phyloP scores from a whole-genome alignment of 2,888 invertebrate species.

The Scaptomyza flava region DNA sequence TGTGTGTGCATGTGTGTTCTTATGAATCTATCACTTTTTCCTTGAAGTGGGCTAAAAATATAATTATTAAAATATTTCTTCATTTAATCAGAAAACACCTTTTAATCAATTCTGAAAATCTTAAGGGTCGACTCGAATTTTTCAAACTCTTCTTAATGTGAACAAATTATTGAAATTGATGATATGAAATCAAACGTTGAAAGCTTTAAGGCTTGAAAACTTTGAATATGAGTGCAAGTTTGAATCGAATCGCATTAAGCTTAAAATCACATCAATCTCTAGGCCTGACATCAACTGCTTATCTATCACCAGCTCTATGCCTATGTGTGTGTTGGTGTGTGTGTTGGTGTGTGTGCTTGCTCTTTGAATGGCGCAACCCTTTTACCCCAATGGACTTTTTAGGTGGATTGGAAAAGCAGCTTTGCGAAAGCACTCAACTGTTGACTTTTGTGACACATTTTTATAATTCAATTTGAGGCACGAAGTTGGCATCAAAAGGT shows the following conservation, averaged over 20 bases:
- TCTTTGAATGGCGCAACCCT: constrained; percentile 29
- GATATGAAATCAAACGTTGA: constrained; percentile 10
- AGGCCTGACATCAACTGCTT: constrained; percentile 1
- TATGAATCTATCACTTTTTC: too few relatives aligned
- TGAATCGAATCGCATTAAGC: constrained; percentile 56
- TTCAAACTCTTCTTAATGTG: neutral
- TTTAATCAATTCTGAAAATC: neutral
- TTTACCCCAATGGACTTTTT: constrained; percentile 22
- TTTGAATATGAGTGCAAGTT: constrained; percentile 37
- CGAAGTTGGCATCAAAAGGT: constrained; percentile 65
- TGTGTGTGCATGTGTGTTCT: neutral
- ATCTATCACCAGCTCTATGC: neutral
- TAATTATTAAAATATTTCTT: neutral
- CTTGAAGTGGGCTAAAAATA: neutral
- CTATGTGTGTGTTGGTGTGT: neutral
- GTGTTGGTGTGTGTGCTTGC: neutral
- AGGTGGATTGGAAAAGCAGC: constrained; percentile 5
- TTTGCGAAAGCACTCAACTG: constrained; percentile 40
- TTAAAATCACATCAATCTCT: constrained; percentile 60
- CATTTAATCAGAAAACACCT: neutral
- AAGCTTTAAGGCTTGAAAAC: neutral
- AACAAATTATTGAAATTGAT: constrained; percentile 23
- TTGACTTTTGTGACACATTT: constrained; percentile 70
- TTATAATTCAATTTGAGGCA: constrained; percentile 71
- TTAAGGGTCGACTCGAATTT: neutral